phyloP scores from a whole-genome alignment of 1,140 invertebrate species.

The Sitophilus oryzae region DNA sequence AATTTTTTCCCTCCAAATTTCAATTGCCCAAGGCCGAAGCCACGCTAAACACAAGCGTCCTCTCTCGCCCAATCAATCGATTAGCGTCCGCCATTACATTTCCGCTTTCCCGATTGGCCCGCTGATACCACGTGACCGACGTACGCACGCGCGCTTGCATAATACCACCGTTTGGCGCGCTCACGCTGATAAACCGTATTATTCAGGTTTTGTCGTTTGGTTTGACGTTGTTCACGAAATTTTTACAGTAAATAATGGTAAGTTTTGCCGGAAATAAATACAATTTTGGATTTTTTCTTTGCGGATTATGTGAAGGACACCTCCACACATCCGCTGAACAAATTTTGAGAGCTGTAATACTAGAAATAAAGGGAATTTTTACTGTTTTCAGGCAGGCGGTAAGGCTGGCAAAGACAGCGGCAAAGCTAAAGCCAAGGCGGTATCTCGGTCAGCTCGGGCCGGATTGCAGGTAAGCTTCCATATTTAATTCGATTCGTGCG shows the following conservation, averaged over 20 bases:
- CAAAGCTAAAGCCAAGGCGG: constrained; percentile 98
- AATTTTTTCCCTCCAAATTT: constrained; percentile 27
- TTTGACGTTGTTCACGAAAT: constrained; percentile 16
- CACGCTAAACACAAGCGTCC: constrained; percentile 26
- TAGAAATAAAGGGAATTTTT: constrained; percentile 8
- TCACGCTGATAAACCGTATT: constrained; percentile 24
- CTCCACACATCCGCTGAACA: not conserved
- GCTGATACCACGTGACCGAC: constrained; percentile 23
- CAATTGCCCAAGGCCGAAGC: constrained; percentile 20
- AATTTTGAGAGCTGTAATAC: not conserved
- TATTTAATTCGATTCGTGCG: constrained; percentile 1
- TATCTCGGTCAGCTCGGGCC: constrained; percentile 94
- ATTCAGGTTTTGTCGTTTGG: constrained; percentile 22
- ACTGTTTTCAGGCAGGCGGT: constrained; percentile 79
- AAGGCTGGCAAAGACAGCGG: constrained; percentile 99
- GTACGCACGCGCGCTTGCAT: constrained; percentile 7
- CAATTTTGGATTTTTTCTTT: not conserved
- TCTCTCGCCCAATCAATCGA: constrained; percentile 30
- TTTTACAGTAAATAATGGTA: constrained; percentile 24
- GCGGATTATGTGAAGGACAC: not conserved
- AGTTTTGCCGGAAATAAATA: constrained; percentile 20
- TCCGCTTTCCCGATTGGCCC: constrained; percentile 17
- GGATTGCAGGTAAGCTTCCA: constrained; percentile 83
- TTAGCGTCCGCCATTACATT: constrained; percentile 3
- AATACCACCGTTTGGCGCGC: constrained; percentile 33